Evolutionary conservation across 92 coral and sea anemone species (phyloP), one percentile per base, ranked within the genome.

Genomic region (Palythoa heliodiscus): DNA sequence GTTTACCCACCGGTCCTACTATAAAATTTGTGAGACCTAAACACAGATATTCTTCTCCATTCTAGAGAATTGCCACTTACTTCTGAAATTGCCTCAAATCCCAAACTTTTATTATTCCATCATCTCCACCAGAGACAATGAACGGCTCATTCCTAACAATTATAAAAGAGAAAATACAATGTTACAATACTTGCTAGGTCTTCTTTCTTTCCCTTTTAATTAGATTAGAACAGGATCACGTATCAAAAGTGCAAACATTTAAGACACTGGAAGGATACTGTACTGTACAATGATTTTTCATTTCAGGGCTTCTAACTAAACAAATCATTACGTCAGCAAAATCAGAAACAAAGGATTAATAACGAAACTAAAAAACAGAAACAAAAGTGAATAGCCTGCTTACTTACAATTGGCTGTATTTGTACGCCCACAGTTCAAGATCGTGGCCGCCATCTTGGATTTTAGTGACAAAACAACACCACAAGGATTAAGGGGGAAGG

Each of bases 21-120:
- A 8, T 43, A 8, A 5, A 43, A 43, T 5, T 3, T 5, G 50
- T 43, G 9, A 43, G 50, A 5, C 50, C 50, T 43, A 7, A 43
- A 43, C 50, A 5, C 25, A 63, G 10, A 63, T 19, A 63, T 7
- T 63, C 69, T 63, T n/a, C 24, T 2, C 68, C 12, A 35, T 15
- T 54, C 15, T 52, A 6, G 70, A 11, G 40, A 35, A 2, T 14
- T 12, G 12, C 12, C 29, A 82, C 92, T 74, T 86, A 96, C 98
- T 89, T 94, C 75, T 94, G 91, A 82, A 96, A 94, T 89, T 94
- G 99, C 85, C 99, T 89, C 68, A 96, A 87, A 83, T 96, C 99
- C 99, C 99, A 96, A 69, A 96, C 89, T 76, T 96, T 96, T n/a
- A 96, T 63, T 55, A 94, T 86, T 20, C 99, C 99, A 87, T 96